Evolutionary conservation across 2,888 invertebrate genomes (phyloP), one percentile per base, ranked within the genome.

Genomic region (Andrena chrysosceles): DNA sequence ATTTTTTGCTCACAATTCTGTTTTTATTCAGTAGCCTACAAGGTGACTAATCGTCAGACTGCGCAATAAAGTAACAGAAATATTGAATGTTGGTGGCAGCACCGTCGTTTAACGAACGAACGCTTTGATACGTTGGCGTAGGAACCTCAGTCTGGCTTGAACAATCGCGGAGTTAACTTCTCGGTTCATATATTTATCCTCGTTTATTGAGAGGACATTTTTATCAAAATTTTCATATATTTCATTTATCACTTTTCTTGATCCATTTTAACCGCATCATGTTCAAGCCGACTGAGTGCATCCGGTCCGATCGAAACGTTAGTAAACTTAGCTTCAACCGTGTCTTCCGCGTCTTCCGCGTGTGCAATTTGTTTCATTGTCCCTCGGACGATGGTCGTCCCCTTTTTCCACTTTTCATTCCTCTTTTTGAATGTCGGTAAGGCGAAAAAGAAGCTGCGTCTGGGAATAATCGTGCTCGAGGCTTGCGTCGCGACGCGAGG

Each of bases 91-190:
- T 33, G 81, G 56, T 52, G 80, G 63, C 72, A 69, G 64, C 48
- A 68, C 56, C 0, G n/a, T 68, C 72, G 67, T 13, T 3, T 7
- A 6, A 10, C 0, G 13, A 7, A 0, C 0, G 20, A n/a, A 10
- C 13, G 6, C 52, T 0, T 2, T 0, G 3, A 7, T 0, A 8
- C 2, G 31, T 26, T 2, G 0, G 2, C 8, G 35, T 23, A 1
- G 20, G 4, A 10, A 4, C 8, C 2, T 82, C 70, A 83, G 83
- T 83, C 59, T 59, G 82, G 77, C 71, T 82, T 83, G 83, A 81
- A 60, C 67, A 2, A 0, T 31, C 48, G 33, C 0, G 20, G n/a
- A 0, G 33, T 0, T 0, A 3, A 0, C 23, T 29, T 1, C 8
- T 0, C 16, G 3, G 7, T 52, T n/a, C n/a, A 3, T 29, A 8